phyloP scores from a whole-genome alignment of 2,888 invertebrate species.

The Athripsodes cinereus region DNA sequence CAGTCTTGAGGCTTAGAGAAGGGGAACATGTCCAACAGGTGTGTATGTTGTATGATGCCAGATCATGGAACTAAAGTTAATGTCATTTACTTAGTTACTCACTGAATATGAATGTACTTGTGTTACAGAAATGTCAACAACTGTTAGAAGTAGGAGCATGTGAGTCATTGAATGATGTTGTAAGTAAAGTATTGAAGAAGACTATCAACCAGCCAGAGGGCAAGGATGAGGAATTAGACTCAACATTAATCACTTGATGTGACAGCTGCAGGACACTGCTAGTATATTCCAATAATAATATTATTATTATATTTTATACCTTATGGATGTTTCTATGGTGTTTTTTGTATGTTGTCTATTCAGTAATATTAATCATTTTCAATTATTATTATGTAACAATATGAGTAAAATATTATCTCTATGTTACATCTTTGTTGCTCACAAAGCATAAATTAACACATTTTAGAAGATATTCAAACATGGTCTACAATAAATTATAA shows the following conservation, averaged over 20 bases:
- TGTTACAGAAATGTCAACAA: slow-evolving; percentile 61
- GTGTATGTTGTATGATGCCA: not conserved
- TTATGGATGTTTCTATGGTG: not conserved
- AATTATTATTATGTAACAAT: not conserved
- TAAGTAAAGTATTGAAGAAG: slow-evolving; percentile 81
- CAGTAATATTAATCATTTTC: not conserved
- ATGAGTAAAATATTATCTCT: not conserved
- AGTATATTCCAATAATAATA: not conserved
- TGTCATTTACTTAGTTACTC: not conserved
- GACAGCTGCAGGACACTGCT: not conserved
- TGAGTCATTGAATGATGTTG: slow-evolving; percentile 84
- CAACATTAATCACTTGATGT: slow-evolving; percentile 78
- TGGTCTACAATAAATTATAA: not conserved
- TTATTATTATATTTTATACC: not conserved
- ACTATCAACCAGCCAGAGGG: slow-evolving; percentile 69
- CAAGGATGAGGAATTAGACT: slow-evolving; percentile 88
- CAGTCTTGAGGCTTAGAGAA: slow-evolving; percentile 72
- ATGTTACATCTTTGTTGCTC: not conserved
- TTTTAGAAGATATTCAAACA: not conserved
- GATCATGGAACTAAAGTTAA: not conserved
- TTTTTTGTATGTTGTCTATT: slow-evolving; percentile 2
- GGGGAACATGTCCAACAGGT: slow-evolving; percentile 71
- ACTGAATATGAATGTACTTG: not conserved
- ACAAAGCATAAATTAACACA: not conserved
- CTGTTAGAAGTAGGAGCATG: slow-evolving; percentile 81